Base-by-base conservation (phyloP, 2,113 vertebrate genomes). In the Poeciliopsis occidentalis region DNA sequence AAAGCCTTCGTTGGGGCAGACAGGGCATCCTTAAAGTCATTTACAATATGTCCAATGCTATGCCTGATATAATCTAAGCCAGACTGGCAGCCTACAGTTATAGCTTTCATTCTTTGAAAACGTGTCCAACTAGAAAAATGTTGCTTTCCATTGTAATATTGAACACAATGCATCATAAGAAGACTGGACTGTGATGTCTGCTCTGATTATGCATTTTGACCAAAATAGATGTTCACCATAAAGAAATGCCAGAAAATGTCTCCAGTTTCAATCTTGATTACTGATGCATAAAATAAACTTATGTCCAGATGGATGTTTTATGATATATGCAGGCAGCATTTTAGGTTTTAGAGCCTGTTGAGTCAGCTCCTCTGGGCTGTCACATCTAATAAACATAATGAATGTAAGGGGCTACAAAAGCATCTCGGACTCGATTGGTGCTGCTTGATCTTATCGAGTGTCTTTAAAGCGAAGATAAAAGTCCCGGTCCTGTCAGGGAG, bases 21-120 rank as follows among this genome's bases (percentile, higher is more conserved):
- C 70, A 2, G 78, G 87, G 85, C 88, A 86, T 81, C 87, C 82
- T 86, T 83, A 90, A 88, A 91, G 84, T 86, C 69, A 73, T 89
- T 90, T 89, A 91, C 87, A 86, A 82, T 87, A 81, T 71, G 82
- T 80, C 57, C 87, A n/a, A 5, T 60, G 70, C 69, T 75, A 60
- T 26, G 27, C 37, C 81, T 75, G 83, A 90, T 76, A 68, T 2
- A 81, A 86, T 78, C 74, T 78, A 73, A 90, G 32, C 57, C 51
- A 73, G 89, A 67, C 74, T 85, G 82, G 79, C 90, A 90, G 80
- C 69, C 60, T 29, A 3, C 8, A 75, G 75, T 80, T 83, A 64
- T 77, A 78, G 60, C 65, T 78, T 84, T 90, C 75, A 76, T 62
- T 72, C 57, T 63, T 39, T 79, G 66, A 76, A 84, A 82, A 69